Conservation (phyloP, 2,888 invertebrate genomes). For the Cinara cedri region DNA sequence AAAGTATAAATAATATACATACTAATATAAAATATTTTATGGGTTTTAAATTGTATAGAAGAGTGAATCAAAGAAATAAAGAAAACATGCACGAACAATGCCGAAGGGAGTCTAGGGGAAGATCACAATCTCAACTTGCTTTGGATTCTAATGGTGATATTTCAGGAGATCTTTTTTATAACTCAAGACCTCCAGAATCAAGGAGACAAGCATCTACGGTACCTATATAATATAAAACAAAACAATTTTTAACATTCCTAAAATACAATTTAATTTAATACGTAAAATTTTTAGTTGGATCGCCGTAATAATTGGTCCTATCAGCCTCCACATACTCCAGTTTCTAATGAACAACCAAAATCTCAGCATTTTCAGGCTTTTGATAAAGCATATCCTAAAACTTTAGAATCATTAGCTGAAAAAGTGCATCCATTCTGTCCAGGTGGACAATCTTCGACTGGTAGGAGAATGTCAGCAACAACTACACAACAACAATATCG, state of each 20-base stretch:
- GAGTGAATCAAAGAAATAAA: constrained; percentile 47
- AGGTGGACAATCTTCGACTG: constrained; percentile 62
- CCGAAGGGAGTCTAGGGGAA: constrained; percentile 57
- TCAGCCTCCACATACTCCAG: constrained; percentile 81
- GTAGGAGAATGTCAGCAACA: constrained; percentile 72
- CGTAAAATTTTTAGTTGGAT: constrained; percentile 58
- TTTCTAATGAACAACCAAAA: constrained; percentile 90
- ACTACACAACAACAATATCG: constrained; percentile 59
- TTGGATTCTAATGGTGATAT: constrained; percentile 59
- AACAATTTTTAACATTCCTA: neutral
- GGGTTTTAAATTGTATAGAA: neutral
- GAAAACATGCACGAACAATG: constrained; percentile 47
- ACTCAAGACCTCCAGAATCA: constrained; percentile 67
- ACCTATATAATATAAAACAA: constrained; percentile 13
- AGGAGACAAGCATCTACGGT: constrained; percentile 59
- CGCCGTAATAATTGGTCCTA: constrained; percentile 65
- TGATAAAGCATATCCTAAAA: constrained; percentile 84
- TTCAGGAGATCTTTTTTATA: constrained; percentile 81
- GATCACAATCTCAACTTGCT: constrained; percentile 60
- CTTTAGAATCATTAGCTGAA: constrained; percentile 87
- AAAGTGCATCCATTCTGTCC: constrained; percentile 84
- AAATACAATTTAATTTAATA: neutral
- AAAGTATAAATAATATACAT: neutral
- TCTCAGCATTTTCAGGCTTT: constrained; percentile 85
- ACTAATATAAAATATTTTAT: neutral